A percentile compares a stretch with the other conserved stretches of the same genome.
Evolutionary conservation across 2,888 invertebrate species (phyloP).

Genomic region (Pristionchus maxplancki): DNA sequence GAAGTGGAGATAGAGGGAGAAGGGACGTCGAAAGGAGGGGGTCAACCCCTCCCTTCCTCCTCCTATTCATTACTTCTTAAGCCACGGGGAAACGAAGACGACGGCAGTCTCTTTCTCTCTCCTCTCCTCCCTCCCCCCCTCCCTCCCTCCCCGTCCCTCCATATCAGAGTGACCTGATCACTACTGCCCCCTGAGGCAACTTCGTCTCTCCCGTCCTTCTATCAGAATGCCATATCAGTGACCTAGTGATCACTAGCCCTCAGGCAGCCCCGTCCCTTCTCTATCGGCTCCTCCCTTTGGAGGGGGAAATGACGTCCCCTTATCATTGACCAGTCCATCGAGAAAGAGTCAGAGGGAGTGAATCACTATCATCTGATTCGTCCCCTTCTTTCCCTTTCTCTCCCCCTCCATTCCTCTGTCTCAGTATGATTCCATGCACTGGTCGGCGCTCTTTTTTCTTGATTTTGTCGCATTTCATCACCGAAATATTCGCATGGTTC

Average conservation of each 20-base stretch:
- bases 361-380: conserved; percentile 36
- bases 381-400: not conserved
- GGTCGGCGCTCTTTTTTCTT: not conserved
- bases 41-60: not conserved
- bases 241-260: not conserved
- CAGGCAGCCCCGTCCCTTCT: not conserved
- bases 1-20: not conserved
- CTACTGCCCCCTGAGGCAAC: no score
- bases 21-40: not conserved
- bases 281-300: not conserved
- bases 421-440: not conserved
- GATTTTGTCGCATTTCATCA: not conserved
- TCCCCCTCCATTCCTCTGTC: not conserved
- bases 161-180: no score
- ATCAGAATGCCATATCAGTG: not conserved
- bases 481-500: not conserved
- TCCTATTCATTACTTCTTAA: conserved; percentile 42
- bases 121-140: not conserved
- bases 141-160: not conserved
- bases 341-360: not conserved
- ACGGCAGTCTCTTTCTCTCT: conserved; percentile 19
- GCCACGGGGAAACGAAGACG: not conserved
- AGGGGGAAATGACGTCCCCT: not conserved
- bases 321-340: not conserved
- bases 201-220: no score